These are phyloP conservation scores for Oasisia sp. DNA, from an alignment of 2,888 invertebrate species.

Conservation along the genomic window DNA sequence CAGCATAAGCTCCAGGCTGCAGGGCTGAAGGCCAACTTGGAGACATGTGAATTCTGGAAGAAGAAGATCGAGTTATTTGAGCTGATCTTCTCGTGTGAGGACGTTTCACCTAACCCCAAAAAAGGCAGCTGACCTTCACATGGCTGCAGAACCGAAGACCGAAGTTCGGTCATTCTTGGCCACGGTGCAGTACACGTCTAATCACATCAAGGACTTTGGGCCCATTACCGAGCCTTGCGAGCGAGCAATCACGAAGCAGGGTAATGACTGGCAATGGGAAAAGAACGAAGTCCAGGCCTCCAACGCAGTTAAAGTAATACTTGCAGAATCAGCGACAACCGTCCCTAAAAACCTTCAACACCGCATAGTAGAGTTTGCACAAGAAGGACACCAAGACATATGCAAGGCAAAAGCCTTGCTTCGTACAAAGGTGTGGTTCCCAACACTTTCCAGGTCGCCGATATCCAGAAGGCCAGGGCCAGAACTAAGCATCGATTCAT, in stretches of 20 bases:
- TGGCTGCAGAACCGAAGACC: constrained; percentile 38
- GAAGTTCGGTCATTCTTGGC: constrained; percentile 40
- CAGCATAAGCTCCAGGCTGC: constrained; percentile 27
- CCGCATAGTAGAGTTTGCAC: too few species aligned
- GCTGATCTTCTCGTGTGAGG: constrained; percentile 25
- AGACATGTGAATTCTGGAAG: constrained; percentile 32
- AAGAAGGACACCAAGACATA: too few species aligned
- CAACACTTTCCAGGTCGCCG: too few species aligned
- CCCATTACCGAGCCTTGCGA: background rate
- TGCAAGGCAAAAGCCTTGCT: too few species aligned
- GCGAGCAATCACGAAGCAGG: background rate
- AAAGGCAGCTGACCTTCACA: constrained; percentile 42
- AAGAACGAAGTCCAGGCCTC: too few species aligned
- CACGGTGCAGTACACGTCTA: too few species aligned
- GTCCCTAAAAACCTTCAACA: too few species aligned
- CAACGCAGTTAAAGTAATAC: background rate
- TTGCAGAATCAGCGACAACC: too few species aligned
- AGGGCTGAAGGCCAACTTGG: constrained; percentile 32
- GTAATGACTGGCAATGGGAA: background rate
- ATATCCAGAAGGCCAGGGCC: too few species aligned
- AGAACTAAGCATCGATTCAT: too few species aligned
- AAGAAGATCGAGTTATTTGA: constrained; percentile 19
- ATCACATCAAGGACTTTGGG: background rate
- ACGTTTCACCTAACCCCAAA: constrained; percentile 38
- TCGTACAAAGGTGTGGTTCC: too few species aligned